phyloP scores from a whole-genome alignment of 2,113 vertebrate genomes.

The Tetraodon nigroviridis region DNA sequence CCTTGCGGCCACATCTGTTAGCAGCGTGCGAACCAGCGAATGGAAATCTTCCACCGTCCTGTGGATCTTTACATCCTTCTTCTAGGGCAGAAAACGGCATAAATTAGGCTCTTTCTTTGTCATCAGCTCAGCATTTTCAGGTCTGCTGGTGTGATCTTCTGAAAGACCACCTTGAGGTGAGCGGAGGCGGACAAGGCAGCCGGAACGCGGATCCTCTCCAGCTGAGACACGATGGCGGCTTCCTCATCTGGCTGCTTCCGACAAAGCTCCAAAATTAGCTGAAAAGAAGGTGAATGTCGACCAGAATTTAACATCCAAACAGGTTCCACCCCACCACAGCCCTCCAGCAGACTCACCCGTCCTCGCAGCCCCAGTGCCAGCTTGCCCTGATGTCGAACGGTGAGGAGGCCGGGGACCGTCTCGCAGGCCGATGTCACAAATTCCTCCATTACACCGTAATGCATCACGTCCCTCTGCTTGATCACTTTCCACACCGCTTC shows the following conservation, averaged over 20 bases:
- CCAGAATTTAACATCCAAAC: too few species aligned
- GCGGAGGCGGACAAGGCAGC: slow-evolving; percentile 14
- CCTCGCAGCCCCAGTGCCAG: slow-evolving; percentile 79
- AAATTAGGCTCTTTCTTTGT: background rate
- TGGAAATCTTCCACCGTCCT: slow-evolving; percentile 59
- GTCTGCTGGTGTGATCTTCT: background rate
- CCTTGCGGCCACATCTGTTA: slow-evolving; percentile 34
- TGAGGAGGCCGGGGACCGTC: slow-evolving; percentile 74
- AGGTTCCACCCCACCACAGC: background rate
- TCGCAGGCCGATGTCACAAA: slow-evolving; percentile 70
- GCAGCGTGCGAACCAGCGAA: slow-evolving; percentile 42
- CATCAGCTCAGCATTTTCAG: background rate
- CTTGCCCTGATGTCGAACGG: slow-evolving; percentile 74
- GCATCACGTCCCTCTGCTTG: slow-evolving; percentile 61
- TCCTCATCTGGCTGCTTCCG: slow-evolving; percentile 34
- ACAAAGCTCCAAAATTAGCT: slow-evolving; percentile 71
- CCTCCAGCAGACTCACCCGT: slow-evolving; percentile 63
- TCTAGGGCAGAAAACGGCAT: slow-evolving; percentile 37
- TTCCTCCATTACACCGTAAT: slow-evolving; percentile 74
- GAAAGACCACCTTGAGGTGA: slow-evolving; percentile 19
- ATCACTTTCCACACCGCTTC: slow-evolving; percentile 78
- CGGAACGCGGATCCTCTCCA: slow-evolving; percentile 55
- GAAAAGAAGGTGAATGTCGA: background rate
- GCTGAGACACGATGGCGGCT: slow-evolving; percentile 47
- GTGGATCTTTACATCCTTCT: slow-evolving; percentile 58